A percentile compares a stretch with the other conserved stretches of the same genome.
Evolutionary conservation across 1,140 invertebrate genomes (phyloP).

Genomic region (Orussus abietinus): DNA sequence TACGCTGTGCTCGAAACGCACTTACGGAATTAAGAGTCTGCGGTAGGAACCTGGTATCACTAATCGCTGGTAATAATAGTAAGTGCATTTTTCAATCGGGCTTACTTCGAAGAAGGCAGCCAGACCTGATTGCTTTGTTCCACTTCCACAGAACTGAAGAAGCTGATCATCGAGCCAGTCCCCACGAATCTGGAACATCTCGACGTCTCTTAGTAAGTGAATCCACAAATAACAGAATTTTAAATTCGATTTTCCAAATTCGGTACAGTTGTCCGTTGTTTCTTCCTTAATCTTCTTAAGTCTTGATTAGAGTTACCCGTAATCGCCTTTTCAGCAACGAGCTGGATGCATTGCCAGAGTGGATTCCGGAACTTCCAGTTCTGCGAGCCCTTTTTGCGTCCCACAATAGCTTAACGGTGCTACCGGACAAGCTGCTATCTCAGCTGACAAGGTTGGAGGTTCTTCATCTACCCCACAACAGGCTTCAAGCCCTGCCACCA

Average conservation of each 20-base stretch:
- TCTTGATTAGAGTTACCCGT: no score
- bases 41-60: constrained; percentile 62
- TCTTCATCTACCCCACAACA: constrained; percentile 73
- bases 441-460: constrained; percentile 69
- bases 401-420: constrained; percentile 66
- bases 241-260: not conserved
- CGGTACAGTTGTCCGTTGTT: no score
- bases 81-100: constrained; percentile 41
- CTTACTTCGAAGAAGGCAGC: no score
- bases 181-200: constrained; percentile 68
- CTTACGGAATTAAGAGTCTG: constrained; percentile 66
- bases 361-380: constrained; percentile 71
- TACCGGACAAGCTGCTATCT: constrained; percentile 70
- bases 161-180: constrained; percentile 60
- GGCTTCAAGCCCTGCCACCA: constrained; percentile 65
- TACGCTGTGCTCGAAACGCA: constrained; percentile 69
- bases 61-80: constrained; percentile 75
- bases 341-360: constrained; percentile 69
- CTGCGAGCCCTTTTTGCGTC: constrained; percentile 69
- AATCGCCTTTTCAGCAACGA: constrained; percentile 58
- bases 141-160: constrained; percentile 66
- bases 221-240: constrained; percentile 1
- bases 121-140: no score
- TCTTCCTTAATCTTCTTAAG: no score
- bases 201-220: constrained; percentile 67